These are phyloP conservation scores for Acrossocheilus fasciatus DNA, from an alignment of 2,797 vertebrate genomes.

Conservation along the genomic window DNA sequence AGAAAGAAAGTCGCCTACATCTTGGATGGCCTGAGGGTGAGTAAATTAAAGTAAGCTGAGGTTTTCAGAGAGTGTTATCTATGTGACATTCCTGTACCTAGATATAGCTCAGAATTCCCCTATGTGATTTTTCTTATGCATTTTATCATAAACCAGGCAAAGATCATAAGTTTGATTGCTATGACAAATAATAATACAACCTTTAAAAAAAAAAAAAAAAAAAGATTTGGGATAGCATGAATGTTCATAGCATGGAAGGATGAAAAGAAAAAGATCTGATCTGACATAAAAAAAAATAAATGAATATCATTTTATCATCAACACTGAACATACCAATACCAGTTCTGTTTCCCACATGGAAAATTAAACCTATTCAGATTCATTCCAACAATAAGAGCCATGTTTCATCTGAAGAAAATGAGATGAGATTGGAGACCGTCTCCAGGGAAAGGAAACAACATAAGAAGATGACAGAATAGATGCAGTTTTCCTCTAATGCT, in stretches of 20 bases:
- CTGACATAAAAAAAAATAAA: neutral
- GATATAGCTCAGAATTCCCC: neutral
- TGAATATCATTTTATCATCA: neutral
- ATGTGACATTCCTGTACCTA: neutral
- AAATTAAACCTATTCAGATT: neutral
- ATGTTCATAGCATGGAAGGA: neutral
- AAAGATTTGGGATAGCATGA: neutral
- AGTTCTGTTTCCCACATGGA: neutral
- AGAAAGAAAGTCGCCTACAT: neutral
- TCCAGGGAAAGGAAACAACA: conserved; percentile 1
- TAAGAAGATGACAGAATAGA: neutral
- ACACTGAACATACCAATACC: neutral
- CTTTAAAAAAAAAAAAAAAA: neutral
- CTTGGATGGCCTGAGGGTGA: neutral
- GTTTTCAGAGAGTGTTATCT: neutral
- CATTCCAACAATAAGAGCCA: neutral
- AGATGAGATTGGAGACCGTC: conserved; percentile 12
- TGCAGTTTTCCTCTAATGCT: conserved; percentile 26
- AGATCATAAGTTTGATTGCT: neutral
- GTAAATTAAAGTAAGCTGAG: neutral
- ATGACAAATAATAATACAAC: neutral
- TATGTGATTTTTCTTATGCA: neutral
- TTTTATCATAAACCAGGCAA: neutral
- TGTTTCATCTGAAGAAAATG: neutral
- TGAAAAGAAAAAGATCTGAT: neutral